phyloP scores from a whole-genome alignment of 2,797 vertebrate species.

The Scolopax bukidnonensis region DNA sequence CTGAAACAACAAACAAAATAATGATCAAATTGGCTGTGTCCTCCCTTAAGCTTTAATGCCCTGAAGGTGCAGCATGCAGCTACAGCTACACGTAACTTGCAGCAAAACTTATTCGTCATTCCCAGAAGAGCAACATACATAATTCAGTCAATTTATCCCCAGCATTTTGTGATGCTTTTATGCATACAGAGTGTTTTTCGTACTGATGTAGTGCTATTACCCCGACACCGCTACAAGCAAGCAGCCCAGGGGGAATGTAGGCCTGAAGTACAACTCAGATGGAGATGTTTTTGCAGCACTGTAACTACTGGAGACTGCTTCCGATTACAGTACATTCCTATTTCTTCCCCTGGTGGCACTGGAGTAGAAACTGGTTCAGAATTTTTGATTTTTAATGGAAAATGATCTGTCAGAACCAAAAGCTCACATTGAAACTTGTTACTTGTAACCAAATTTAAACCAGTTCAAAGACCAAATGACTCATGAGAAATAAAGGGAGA shows the following conservation, averaged over 20 bases:
- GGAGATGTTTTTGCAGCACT: not conserved
- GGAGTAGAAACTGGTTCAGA: not conserved
- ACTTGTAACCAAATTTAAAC: slow-evolving; percentile 8
- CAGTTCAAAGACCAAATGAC: not conserved
- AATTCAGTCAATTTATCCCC: not conserved
- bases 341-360: not conserved
- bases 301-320: not conserved
- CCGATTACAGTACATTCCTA: not conserved
- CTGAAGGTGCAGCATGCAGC: not conserved
- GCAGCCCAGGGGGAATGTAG: not conserved
- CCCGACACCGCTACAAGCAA: not conserved
- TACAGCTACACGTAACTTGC: not conserved
- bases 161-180: not conserved
- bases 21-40: not conserved
- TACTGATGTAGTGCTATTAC: not conserved
- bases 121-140: not conserved
- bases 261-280: not conserved
- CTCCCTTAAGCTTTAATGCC: not conserved
- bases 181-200: not conserved
- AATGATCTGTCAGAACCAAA: not conserved
- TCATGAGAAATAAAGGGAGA: not conserved
- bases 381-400: not conserved
- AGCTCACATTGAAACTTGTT: not conserved
- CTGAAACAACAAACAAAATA: not conserved
- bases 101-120: not conserved